Evolutionary conservation across 2,797 vertebrate genomes (phyloP).

Genomic region (Adrianichthys oophorus): DNA sequence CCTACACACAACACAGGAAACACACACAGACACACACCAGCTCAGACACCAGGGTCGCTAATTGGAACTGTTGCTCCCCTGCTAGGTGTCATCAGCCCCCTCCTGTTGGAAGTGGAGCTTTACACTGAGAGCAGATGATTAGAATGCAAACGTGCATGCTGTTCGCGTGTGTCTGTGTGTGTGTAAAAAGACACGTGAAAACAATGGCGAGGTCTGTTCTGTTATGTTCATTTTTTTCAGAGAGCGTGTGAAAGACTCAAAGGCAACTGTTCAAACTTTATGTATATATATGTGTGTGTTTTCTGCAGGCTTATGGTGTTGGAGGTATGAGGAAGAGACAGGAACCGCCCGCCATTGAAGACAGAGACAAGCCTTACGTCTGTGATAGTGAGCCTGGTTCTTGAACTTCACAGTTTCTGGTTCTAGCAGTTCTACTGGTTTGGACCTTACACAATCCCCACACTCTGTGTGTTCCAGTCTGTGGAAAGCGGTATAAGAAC

Average conservation of each 20-base stretch:
- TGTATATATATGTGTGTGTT: constrained; percentile 21
- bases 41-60: constrained; percentile 69
- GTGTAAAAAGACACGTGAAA: constrained; percentile 23
- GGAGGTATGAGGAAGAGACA: constrained; percentile 92
- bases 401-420: constrained; percentile 7
- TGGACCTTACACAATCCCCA: neutral
- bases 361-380: constrained; percentile 94
- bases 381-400: constrained; percentile 88
- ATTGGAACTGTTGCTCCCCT: constrained; percentile 77
- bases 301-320: constrained; percentile 84
- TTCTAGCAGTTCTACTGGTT: neutral
- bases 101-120: constrained; percentile 70
- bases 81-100: constrained; percentile 78
- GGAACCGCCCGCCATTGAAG: constrained; percentile 86
- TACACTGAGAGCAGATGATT: constrained; percentile 71
- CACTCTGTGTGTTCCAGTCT: constrained; percentile 68
- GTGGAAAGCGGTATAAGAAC: constrained; percentile 92
- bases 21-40: constrained; percentile 27
- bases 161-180: constrained; percentile 13
- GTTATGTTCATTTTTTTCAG: constrained; percentile 18
- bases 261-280: constrained; percentile 41
- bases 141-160: constrained; percentile 52
- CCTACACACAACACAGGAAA: constrained; percentile 24
- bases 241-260: constrained; percentile 14
- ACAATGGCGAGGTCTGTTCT: constrained; percentile 23